Conservation (phyloP, 2,113 vertebrate species). For the Corvus cornix region DNA sequence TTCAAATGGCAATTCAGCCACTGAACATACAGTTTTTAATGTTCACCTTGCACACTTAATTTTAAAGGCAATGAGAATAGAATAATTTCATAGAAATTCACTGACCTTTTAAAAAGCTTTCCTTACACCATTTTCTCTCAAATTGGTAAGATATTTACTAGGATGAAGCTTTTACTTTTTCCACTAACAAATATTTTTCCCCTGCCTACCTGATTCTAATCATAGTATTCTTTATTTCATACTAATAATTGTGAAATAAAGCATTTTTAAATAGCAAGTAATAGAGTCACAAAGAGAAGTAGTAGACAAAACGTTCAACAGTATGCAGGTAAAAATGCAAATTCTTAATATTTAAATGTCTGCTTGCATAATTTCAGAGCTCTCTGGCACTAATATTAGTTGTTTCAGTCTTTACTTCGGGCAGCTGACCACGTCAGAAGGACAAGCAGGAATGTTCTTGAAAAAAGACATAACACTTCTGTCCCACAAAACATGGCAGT, state of each 20-base stretch:
- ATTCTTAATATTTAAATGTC: background rate
- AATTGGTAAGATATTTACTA: slow-evolving; percentile 42
- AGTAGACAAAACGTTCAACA: background rate
- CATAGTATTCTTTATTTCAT: background rate
- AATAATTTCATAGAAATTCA: slow-evolving; percentile 27
- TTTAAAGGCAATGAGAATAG: background rate
- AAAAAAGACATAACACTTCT: background rate
- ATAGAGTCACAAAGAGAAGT: background rate
- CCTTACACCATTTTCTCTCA: background rate
- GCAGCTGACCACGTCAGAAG: background rate
- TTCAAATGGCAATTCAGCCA: background rate
- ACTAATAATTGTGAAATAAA: background rate
- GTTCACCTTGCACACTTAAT: background rate
- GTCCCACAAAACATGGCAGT: background rate
- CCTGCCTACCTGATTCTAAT: background rate
- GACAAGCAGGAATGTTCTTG: background rate
- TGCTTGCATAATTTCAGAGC: background rate
- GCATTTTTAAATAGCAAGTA: background rate
- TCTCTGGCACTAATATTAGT: background rate
- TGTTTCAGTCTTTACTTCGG: background rate
- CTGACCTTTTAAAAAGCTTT: slow-evolving; percentile 44
- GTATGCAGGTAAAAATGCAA: background rate
- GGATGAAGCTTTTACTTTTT: slow-evolving; percentile 6
- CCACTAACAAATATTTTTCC: background rate
- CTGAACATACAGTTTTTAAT: background rate